Conservation (phyloP, 2,797 vertebrate species). For the Megaceryle alcyon region DNA sequence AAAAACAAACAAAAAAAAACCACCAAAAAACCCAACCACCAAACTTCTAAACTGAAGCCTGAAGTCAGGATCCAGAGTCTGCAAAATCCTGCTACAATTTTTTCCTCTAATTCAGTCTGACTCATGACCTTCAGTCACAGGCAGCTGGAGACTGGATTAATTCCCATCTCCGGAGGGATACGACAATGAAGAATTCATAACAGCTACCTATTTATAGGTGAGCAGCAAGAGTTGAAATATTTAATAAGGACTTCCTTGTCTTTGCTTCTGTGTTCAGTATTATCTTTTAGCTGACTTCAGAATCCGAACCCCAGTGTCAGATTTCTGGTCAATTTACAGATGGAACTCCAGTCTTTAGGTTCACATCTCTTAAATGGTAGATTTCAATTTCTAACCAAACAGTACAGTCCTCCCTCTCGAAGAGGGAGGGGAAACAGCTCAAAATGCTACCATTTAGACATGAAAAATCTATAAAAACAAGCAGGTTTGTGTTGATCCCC, state of each 20-base stretch:
- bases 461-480: neutral
- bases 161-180: constrained; percentile 29
- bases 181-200: constrained; percentile 28
- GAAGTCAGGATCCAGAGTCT: constrained; percentile 45
- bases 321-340: neutral
- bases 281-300: neutral
- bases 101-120: constrained; percentile 57
- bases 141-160: constrained; percentile 61
- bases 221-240: neutral
- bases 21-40: too few relatives aligned
- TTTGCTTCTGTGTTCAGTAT: neutral
- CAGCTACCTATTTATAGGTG: constrained; percentile 61
- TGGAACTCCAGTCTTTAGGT: neutral
- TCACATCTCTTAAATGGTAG: neutral
- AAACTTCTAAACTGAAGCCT: constrained; percentile 15
- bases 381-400: neutral
- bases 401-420: neutral
- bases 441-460: neutral
- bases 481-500: neutral
- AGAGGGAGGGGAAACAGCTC: neutral
- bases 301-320: neutral
- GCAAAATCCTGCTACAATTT: constrained; percentile 19
- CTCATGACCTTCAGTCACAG: constrained; percentile 59
- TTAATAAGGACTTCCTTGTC: neutral
- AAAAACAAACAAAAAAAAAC: too few relatives aligned